Evolutionary conservation across 2,797 vertebrate genomes (phyloP).

Genomic region (Rhinoraja longicauda): DNA sequence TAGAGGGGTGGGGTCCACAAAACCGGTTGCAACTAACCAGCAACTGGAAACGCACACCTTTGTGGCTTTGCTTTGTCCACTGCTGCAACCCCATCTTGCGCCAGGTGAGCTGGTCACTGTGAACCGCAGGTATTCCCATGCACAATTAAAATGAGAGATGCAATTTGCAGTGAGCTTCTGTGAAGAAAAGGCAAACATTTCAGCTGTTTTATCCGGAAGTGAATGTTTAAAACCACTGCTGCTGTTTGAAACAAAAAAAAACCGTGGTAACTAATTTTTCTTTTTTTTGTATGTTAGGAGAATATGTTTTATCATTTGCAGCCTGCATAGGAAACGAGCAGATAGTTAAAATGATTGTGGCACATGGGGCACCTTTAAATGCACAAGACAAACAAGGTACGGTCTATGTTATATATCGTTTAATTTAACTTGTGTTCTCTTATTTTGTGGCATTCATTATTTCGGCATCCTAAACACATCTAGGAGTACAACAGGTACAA

Average conservation of each 20-base stretch:
- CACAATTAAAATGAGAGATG: neutral
- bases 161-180: neutral
- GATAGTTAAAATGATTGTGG: constrained; percentile 39
- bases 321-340: constrained; percentile 38
- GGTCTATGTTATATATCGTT: neutral
- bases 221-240: constrained; percentile 37
- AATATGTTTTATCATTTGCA: constrained; percentile 41
- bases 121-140: neutral
- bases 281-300: constrained; percentile 41
- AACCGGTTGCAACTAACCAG: neutral
- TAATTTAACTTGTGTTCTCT: neutral
- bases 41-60: neutral
- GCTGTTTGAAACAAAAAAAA: constrained; percentile 28
- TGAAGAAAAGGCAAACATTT: neutral
- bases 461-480: neutral
- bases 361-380: constrained; percentile 39
- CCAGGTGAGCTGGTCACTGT: neutral
- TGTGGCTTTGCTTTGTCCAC: neutral
- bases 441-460: neutral
- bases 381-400: constrained; percentile 38
- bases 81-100: neutral
- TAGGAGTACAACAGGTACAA: too few species aligned
- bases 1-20: neutral
- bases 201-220: neutral
- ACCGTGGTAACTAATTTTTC: constrained; percentile 37